Conservation (phyloP, 1,140 invertebrate genomes). For the Tenebrio molitor region DNA sequence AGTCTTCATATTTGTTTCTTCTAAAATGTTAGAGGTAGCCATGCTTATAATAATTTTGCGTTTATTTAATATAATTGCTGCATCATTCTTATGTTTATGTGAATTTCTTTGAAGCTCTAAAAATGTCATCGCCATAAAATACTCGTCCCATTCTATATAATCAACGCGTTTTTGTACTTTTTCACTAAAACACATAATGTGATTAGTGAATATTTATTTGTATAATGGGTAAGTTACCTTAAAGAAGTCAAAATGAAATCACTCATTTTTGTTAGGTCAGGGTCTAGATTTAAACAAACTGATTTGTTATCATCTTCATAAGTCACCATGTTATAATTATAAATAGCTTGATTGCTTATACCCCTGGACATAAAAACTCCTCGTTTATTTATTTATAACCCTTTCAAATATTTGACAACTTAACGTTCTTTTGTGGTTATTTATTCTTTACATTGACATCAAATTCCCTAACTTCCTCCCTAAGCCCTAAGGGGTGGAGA, state of each 20-base stretch:
- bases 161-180: not conserved
- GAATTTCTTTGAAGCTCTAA: not conserved
- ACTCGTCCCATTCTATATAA: constrained; percentile 18
- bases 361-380: too few relatives aligned
- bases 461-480: not conserved
- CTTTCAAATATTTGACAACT: too few relatives aligned
- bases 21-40: not conserved
- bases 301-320: too few relatives aligned
- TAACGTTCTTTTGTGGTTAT: too few relatives aligned
- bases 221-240: not conserved
- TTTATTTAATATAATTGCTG: constrained; percentile 22
- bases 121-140: constrained; percentile 20
- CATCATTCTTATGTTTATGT: not conserved
- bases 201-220: not conserved
- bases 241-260: not conserved
- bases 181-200: constrained; percentile 3
- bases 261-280: too few relatives aligned
- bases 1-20: not conserved
- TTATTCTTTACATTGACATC: too few relatives aligned
- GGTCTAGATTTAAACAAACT: too few relatives aligned
- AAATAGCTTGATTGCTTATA: too few relatives aligned
- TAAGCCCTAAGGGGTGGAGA: too few relatives aligned
- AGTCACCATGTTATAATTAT: too few relatives aligned
- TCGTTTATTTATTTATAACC: too few relatives aligned
- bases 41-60: constrained; percentile 15